phyloP scores from a whole-genome alignment of 37 sponge, comb jelly and placozoan species.

The Spongia lamella region DNA sequence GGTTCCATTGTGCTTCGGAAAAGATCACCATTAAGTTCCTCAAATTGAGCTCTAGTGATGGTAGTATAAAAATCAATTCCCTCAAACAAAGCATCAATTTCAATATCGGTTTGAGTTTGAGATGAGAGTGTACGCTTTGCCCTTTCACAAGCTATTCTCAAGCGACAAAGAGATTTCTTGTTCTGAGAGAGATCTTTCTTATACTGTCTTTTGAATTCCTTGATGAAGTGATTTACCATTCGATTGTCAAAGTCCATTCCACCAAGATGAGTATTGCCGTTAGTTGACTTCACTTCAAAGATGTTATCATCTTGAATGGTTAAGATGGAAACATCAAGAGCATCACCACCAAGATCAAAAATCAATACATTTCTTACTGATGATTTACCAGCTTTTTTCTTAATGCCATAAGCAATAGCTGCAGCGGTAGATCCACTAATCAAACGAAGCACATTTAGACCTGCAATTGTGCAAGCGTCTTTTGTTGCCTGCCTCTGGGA shows the following conservation, averaged over 20 bases:
- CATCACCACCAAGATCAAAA: too few species aligned
- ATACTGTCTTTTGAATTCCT: neutral
- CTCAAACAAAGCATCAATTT: neutral
- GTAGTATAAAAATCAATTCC: neutral
- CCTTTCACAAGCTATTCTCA: too few species aligned
- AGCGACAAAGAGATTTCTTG: too few species aligned
- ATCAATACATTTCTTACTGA: neutral
- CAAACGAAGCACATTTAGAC: constrained; percentile 28
- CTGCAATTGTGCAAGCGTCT: constrained; percentile 33
- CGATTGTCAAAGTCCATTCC: too few species aligned
- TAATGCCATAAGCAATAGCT: constrained; percentile 47
- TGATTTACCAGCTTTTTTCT: constrained; percentile 38
- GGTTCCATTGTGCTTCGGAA: constrained; percentile 40
- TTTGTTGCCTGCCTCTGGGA: constrained; percentile 36
- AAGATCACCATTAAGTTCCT: constrained; percentile 23
- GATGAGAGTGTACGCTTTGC: too few species aligned
- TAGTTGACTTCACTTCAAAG: too few species aligned
- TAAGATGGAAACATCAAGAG: too few species aligned
- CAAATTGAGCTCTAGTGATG: constrained; percentile 23
- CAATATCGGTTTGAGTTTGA: neutral
- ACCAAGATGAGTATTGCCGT: too few species aligned
- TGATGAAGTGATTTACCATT: too few species aligned
- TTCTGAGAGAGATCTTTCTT: constrained; percentile 30
- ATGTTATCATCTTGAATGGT: constrained; percentile 35
- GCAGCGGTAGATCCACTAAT: constrained; percentile 54